Evolutionary conservation across 2,888 invertebrate genomes (phyloP), one percentile per base, ranked within the genome.

Genomic region (Alloplasta piceator): DNA sequence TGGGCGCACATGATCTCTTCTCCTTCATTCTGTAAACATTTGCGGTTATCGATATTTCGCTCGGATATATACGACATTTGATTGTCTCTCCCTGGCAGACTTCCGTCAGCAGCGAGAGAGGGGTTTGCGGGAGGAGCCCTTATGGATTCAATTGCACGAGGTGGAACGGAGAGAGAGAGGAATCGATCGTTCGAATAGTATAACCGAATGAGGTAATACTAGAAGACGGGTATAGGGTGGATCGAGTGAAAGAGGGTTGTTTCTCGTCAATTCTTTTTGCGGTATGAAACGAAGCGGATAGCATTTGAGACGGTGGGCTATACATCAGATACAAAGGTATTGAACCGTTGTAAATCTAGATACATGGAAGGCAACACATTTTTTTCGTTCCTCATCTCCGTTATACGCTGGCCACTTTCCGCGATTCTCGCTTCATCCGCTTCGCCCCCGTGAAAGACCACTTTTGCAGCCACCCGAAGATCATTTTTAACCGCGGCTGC

Each of bases 311-410:
- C 67, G 43, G 70, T 26, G n/a, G 50, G 70, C 66, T 77, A 83
- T 83, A 82, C 60, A 72, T 82, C 82, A 79, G 72, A 60, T 71
- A 75, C 58, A 48, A 60, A 79, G 70, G 77, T 68, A 78, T 80
- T 72, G 78, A 70, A 74, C 68, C 68, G 83, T 75, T 80, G 66
- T 80, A 71, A 78, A 83, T 83, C 78, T 56, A 79, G 82, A 82
- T 77, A 77, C 67, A 82, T 77, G 76, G 60, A n/a, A n/a, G 70
- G n/a, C 55, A 77, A 55, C 38, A 70, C 61, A 46, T 58, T 55
- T 66, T 68, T 63, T 38, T 36, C 46, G n/a, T 36, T 60, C 48
- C 5, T 56, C 56, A 66, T 67, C 39, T 41, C 52, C 12, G 56
- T 48, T 38, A 82, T 67, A 52, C 10, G 43, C 41, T 43, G 16